These are phyloP conservation scores for Cherax quadricarinatus DNA, from an alignment of 1,140 invertebrate species.

Conservation along the genomic window DNA sequence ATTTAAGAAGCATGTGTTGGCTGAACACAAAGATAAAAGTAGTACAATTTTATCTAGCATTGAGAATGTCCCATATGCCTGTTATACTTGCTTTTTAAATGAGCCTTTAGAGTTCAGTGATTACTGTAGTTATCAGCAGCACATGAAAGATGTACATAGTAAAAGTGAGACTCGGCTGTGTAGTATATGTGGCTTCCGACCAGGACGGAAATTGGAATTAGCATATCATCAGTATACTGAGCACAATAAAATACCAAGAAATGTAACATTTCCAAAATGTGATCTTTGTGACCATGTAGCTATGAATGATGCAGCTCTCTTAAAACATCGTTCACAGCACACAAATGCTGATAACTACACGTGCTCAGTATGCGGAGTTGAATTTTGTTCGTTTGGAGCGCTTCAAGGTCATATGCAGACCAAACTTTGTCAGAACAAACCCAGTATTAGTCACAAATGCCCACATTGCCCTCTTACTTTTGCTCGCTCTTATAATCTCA, in stretches of 20 bases:
- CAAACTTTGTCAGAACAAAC: conserved; percentile 63
- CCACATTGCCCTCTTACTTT: conserved; percentile 60
- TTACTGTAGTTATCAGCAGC: conserved; percentile 61
- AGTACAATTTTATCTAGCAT: conserved; percentile 49
- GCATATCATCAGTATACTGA: conserved; percentile 61
- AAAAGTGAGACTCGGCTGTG: conserved; percentile 40
- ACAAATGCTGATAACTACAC: conserved; percentile 62
- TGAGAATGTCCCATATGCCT: conserved; percentile 64
- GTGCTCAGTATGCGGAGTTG: conserved; percentile 61
- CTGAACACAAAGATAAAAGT: conserved; percentile 53
- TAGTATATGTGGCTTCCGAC: conserved; percentile 55
- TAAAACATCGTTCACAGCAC: conserved; percentile 66
- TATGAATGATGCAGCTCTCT: conserved; percentile 51
- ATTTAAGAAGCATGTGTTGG: conserved; percentile 59
- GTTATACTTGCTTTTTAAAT: conserved; percentile 59
- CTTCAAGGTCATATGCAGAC: conserved; percentile 66
- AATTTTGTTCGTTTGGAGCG: conserved; percentile 62
- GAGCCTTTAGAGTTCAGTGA: conserved; percentile 61
- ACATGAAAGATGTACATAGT: conserved; percentile 62
- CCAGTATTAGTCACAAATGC: conserved; percentile 55
- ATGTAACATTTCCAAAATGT: conserved; percentile 64
- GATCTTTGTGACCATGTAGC: conserved; percentile 65
- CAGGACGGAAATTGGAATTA: conserved; percentile 48
- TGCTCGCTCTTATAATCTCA: conserved; percentile 60
- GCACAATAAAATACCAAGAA: conserved; percentile 57